Percentiles rank a stretch among this genome's conserved stretches.
These are phyloP conservation scores for Acronicta alni DNA, from an alignment of 2,888 invertebrate genomes.

Conservation along the genomic window DNA sequence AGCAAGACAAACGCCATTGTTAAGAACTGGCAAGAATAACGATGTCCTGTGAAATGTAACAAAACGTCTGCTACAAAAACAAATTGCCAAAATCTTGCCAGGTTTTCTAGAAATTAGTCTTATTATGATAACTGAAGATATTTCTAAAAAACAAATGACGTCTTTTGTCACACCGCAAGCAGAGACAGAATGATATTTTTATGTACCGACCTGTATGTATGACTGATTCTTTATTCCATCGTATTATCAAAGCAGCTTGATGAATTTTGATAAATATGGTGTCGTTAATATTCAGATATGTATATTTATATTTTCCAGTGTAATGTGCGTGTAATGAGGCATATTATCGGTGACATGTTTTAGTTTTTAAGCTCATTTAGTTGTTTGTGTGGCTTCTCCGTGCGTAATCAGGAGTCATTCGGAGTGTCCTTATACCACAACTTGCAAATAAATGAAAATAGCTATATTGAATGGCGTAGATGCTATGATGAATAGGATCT, in stretches of 20 bases:
- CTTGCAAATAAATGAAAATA: slow-evolving; percentile 10
- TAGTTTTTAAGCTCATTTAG: slow-evolving; percentile 42
- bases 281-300: too few species aligned
- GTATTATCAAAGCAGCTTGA: too few species aligned
- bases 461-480: background rate
- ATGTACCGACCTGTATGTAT: too few species aligned
- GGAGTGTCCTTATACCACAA: slow-evolving; percentile 4
- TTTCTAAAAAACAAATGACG: background rate
- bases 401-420: slow-evolving; percentile 34
- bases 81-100: slow-evolving; percentile 11
- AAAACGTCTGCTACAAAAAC: slow-evolving; percentile 20
- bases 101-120: slow-evolving; percentile 9
- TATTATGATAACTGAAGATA: background rate
- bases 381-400: slow-evolving; percentile 34
- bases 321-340: slow-evolving; percentile 13
- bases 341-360: slow-evolving; percentile 25
- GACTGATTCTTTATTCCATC: too few species aligned
- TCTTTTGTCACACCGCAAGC: background rate
- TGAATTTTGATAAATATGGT: too few species aligned
- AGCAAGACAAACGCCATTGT: slow-evolving; percentile 24
- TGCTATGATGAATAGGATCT: background rate
- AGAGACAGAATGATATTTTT: background rate
- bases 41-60: slow-evolving; percentile 6
- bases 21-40: slow-evolving; percentile 32
- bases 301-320: background rate